A percentile compares a stretch with the other conserved stretches of the same genome.
Evolutionary conservation across 2,797 vertebrate genomes (phyloP).

Genomic region (Brachyalestes nurse): DNA sequence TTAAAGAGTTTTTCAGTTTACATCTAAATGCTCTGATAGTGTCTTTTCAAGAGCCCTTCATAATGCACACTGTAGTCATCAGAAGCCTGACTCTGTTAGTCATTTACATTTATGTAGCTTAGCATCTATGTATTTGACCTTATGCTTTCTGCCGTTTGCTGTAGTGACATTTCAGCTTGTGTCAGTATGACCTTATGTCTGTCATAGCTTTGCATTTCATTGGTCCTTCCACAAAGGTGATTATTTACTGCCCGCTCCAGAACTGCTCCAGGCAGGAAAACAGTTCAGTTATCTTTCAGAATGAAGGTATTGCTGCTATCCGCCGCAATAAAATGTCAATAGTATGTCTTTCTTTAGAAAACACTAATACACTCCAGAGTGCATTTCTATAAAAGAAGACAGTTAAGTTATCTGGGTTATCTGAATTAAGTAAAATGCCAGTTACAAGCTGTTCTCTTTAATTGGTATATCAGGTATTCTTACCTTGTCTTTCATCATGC

Average conservation of each 20-base stretch:
- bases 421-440: neutral
- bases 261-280: conserved; percentile 20
- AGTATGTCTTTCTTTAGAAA: neutral
- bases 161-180: conserved; percentile 36
- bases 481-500: neutral
- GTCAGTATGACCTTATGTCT: conserved; percentile 14
- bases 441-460: neutral
- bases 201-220: neutral
- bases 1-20: neutral
- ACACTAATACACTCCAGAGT: neutral
- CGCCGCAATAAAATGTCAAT: neutral
- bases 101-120: conserved; percentile 35
- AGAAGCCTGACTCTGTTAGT: neutral
- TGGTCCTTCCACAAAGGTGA: conserved; percentile 45
- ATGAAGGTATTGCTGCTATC: neutral
- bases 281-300: neutral
- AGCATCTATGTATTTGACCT: conserved; percentile 22
- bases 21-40: neutral
- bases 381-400: neutral
- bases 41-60: neutral
- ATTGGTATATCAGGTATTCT: neutral
- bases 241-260: conserved; percentile 35
- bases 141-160: conserved; percentile 4
- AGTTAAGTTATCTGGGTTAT: neutral
- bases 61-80: neutral